Conservation (phyloP, 37 sponge, comb jelly and placozoan genomes). For the Haliclona indistincta region DNA sequence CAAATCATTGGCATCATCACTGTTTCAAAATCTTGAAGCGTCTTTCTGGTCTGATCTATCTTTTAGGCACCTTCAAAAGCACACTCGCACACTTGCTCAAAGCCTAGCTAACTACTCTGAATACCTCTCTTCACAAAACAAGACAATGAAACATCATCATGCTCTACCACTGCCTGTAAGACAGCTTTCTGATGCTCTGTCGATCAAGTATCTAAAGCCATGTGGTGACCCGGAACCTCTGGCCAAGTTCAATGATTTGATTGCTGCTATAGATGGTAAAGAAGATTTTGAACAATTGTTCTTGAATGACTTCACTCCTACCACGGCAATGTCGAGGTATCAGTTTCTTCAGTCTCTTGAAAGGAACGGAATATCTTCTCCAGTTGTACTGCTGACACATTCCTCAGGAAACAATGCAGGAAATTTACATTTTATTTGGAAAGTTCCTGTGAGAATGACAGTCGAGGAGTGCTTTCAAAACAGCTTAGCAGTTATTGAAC, state of each 20-base stretch:
- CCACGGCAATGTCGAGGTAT: neutral
- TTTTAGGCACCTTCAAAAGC: constrained; percentile 3
- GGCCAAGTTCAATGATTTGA: neutral
- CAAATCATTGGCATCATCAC: constrained; percentile 8
- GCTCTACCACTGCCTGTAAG: neutral
- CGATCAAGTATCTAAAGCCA: neutral
- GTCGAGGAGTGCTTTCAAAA: neutral
- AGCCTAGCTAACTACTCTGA: constrained; percentile 21
- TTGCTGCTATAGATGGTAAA: neutral
- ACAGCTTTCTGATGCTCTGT: constrained; percentile 5
- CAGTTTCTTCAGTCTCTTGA: neutral
- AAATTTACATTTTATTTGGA: constrained; percentile 1
- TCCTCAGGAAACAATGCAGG: constrained; percentile 11
- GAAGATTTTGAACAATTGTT: neutral
- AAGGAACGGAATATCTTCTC: neutral
- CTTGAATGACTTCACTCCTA: neutral
- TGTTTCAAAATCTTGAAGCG: constrained; percentile 8
- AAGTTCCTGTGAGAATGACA: neutral
- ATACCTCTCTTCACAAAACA: constrained; percentile 22
- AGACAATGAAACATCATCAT: constrained; percentile 21
- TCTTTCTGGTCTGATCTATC: constrained; percentile 9
- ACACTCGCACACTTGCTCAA: constrained; percentile 1
- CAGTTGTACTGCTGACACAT: neutral
- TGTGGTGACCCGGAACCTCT: neutral
- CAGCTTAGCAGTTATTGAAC: neutral